These are phyloP conservation scores for Agrilus cyanescens DNA, from an alignment of 2,888 invertebrate genomes.

Conservation along the genomic window DNA sequence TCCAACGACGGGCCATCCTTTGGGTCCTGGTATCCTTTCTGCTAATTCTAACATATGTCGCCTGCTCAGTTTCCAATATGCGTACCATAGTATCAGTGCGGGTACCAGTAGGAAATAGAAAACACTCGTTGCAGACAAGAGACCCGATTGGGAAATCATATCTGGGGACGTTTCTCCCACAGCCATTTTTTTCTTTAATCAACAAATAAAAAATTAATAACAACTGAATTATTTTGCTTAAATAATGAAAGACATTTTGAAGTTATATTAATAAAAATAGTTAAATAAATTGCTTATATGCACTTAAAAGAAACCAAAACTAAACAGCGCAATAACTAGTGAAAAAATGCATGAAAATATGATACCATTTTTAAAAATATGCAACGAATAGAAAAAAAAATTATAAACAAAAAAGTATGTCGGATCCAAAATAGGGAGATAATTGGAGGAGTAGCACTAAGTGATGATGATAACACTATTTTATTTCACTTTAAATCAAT, in stretches of 20 bases:
- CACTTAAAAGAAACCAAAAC: not conserved
- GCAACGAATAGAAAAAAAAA: too few relatives aligned
- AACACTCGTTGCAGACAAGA: conserved; percentile 46
- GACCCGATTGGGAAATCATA: conserved; percentile 3
- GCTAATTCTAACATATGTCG: conserved; percentile 59
- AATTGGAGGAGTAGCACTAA: too few relatives aligned
- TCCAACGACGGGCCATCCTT: conserved; percentile 60
- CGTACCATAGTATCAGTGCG: conserved; percentile 55
- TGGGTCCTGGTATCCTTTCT: conserved; percentile 59
- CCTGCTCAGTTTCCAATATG: conserved; percentile 67
- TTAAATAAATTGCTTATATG: not conserved
- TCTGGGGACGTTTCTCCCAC: conserved; percentile 22
- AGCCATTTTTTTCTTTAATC: conserved; percentile 20
- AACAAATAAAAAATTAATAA: conserved; percentile 2
- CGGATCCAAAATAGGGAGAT: too few relatives aligned
- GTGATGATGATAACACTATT: too few relatives aligned
- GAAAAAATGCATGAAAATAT: too few relatives aligned
- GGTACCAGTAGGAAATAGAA: conserved; percentile 62
- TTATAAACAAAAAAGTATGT: too few relatives aligned
- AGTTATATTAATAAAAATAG: conserved; percentile 2
- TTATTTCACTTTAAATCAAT: too few relatives aligned
- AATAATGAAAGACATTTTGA: not conserved
- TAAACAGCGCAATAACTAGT: too few relatives aligned
- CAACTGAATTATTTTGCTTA: not conserved
- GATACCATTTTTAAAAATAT: too few relatives aligned